phyloP scores from a whole-genome alignment of 1,140 invertebrate genomes.

The Procambarus virginalis region DNA sequence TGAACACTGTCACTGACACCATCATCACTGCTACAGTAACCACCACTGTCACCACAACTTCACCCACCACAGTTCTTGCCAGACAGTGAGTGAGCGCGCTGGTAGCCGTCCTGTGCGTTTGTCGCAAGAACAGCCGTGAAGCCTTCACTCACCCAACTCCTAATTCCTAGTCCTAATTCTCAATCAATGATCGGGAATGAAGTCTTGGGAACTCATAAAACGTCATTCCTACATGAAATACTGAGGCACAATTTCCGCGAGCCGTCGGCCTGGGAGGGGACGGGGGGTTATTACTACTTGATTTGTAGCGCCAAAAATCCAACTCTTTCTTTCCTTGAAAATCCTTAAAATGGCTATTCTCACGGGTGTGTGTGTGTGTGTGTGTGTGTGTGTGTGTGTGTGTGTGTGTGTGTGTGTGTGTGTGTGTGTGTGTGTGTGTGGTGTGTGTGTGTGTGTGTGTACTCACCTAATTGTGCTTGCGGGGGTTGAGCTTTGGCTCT shows the following conservation, averaged over 20 bases:
- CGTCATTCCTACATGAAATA: not conserved
- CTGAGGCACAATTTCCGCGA: not conserved
- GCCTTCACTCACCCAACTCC: not conserved
- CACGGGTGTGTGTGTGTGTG: too few relatives aligned
- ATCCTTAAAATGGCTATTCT: too few relatives aligned
- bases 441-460: not conserved
- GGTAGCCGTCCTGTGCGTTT: too few relatives aligned
- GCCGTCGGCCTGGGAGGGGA: not conserved
- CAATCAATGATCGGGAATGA: not conserved
- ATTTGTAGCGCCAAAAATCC: not conserved
- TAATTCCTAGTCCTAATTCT: not conserved
- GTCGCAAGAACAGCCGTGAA: too few relatives aligned
- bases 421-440: not conserved
- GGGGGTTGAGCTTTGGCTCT: not conserved
- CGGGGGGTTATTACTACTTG: not conserved
- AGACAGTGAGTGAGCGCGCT: too few relatives aligned
- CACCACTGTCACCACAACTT: too few relatives aligned
- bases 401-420: not conserved
- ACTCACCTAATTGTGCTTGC: not conserved
- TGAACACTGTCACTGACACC: too few relatives aligned
- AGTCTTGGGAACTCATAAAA: not conserved
- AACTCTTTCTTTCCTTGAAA: not conserved
- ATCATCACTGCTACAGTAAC: too few relatives aligned
- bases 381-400: too few relatives aligned
- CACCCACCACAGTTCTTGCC: too few relatives aligned